phyloP scores from a whole-genome alignment of 2,888 invertebrate species.

The Agrotis ipsilon region DNA sequence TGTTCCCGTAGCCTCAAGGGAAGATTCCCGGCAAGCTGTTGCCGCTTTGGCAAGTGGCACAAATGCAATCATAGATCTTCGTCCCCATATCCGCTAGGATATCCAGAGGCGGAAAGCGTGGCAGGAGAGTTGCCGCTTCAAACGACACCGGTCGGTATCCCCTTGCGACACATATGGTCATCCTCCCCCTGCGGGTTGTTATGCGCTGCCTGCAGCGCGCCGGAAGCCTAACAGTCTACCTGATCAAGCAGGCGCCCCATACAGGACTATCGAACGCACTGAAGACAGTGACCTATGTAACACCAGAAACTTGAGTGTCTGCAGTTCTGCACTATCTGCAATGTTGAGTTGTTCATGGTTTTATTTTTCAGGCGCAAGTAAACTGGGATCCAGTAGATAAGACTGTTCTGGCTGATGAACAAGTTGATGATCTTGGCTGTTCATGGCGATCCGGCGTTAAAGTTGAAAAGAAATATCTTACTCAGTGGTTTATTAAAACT shows the following conservation, averaged over 20 bases:
- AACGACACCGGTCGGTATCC: background rate
- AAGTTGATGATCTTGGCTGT: constrained; percentile 97
- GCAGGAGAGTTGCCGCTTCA: background rate
- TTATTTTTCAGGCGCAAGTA: constrained; percentile 93
- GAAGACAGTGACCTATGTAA: too few species aligned
- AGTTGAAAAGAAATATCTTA: constrained; percentile 96
- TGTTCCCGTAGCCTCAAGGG: background rate
- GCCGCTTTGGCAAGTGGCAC: background rate
- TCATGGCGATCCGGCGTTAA: constrained; percentile 99
- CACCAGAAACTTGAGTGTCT: too few species aligned
- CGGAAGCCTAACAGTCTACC: background rate
- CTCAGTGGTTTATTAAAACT: constrained; percentile 98
- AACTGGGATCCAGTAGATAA: constrained; percentile 99
- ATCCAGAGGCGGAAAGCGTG: too few species aligned
- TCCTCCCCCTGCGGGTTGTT: background rate
- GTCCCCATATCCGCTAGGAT: background rate
- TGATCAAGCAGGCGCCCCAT: background rate
- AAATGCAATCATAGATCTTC: background rate
- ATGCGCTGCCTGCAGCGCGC: background rate
- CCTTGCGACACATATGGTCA: background rate
- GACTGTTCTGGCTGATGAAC: constrained; percentile 99
- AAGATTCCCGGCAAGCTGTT: background rate
- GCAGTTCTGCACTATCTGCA: too few species aligned
- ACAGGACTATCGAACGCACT: background rate
- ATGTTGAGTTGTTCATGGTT: background rate